phyloP scores from a whole-genome alignment of 2,113 vertebrate genomes.

The Suricata suricatta region DNA sequence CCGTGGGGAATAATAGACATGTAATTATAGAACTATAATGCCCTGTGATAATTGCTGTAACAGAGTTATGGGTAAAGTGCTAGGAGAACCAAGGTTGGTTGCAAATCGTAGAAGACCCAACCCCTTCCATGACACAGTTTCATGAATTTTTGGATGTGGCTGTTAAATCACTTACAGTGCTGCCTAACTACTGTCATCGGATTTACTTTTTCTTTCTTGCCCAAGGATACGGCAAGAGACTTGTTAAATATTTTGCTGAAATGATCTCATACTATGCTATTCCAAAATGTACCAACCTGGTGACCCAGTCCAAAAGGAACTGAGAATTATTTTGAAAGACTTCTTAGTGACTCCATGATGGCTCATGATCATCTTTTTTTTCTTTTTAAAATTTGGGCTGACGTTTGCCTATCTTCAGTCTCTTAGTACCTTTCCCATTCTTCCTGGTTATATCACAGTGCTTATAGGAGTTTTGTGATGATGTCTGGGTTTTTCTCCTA shows the following conservation, averaged over 20 bases:
- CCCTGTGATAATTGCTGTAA: slow-evolving; percentile 54
- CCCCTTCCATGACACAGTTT: background rate
- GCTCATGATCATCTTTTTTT: background rate
- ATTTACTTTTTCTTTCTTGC: slow-evolving; percentile 25
- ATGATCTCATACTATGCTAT: slow-evolving; percentile 1
- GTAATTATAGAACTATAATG: slow-evolving; percentile 53
- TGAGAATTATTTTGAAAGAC: background rate
- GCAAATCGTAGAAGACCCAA: background rate
- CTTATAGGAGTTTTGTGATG: background rate
- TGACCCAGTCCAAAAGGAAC: background rate
- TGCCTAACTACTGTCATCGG: background rate
- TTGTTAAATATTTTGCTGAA: slow-evolving; percentile 48
- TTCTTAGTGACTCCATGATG: background rate
- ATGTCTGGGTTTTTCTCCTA: background rate
- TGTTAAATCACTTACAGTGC: background rate
- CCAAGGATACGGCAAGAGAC: background rate
- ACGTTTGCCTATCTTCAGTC: background rate
- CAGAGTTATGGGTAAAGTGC: slow-evolving; percentile 31
- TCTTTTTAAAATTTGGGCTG: background rate
- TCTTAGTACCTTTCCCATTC: background rate
- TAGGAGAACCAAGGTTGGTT: slow-evolving; percentile 34
- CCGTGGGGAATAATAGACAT: slow-evolving; percentile 32
- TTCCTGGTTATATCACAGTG: background rate
- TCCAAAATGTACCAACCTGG: slow-evolving; percentile 31
- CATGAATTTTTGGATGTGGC: background rate